phyloP scores from a whole-genome alignment of 2,888 invertebrate species.

The Balanococcus diminutus region DNA sequence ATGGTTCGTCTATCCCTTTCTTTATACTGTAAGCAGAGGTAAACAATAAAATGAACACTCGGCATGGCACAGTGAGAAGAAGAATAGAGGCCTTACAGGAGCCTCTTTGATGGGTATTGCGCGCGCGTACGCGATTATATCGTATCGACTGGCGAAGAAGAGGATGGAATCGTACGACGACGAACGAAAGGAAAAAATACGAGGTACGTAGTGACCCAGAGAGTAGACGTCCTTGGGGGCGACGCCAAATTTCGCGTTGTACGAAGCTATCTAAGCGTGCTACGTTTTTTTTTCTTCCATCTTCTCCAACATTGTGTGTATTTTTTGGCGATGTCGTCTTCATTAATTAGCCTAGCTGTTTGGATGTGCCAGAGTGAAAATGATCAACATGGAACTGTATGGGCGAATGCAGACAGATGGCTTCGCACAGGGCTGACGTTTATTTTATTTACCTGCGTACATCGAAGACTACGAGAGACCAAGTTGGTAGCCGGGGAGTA shows the following conservation, averaged over 20 bases:
- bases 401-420: not conserved
- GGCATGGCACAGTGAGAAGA: not conserved
- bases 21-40: not conserved
- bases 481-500: not conserved
- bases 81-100: slow-evolving; percentile 17
- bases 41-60: slow-evolving; percentile 18
- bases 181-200: not conserved
- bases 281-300: too few relatives aligned
- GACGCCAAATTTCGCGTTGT: not conserved
- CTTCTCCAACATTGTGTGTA: not conserved
- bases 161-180: not conserved
- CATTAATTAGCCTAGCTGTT: not conserved
- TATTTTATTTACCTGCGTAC: not conserved
- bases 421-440: not conserved
- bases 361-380: too few relatives aligned
- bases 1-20: not conserved
- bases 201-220: not conserved
- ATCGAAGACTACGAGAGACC: not conserved
- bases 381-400: too few relatives aligned
- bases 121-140: slow-evolving; percentile 1
- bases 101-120: slow-evolving; percentile 15
- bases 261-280: not conserved
- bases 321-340: not conserved
- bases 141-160: not conserved
- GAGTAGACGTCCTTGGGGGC: slow-evolving; percentile 40